Conservation (phyloP, 2,888 invertebrate genomes). For the Pteria penguin region DNA sequence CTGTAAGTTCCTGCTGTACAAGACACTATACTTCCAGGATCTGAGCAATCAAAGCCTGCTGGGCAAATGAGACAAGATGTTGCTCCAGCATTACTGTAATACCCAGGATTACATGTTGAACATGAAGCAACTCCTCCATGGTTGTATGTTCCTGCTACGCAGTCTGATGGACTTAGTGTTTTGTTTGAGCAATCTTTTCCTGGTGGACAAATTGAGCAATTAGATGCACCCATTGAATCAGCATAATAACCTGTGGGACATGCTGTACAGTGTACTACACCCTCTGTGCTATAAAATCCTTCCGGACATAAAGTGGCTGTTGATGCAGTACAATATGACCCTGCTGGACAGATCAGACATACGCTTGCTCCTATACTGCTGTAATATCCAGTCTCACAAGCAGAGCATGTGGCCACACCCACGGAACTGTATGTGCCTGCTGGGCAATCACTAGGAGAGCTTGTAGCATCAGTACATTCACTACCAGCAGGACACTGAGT, state of each 20-base stretch:
- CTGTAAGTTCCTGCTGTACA: conserved; percentile 59
- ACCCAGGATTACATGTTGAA: conserved; percentile 44
- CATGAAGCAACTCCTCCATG: conserved; percentile 51
- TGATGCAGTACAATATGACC: not conserved
- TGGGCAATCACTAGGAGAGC: conserved; percentile 38
- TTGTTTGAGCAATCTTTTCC: conserved; percentile 25
- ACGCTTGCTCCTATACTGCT: conserved; percentile 23
- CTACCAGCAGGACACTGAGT: conserved; percentile 64
- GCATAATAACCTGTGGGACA: conserved; percentile 57
- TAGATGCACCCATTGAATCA: conserved; percentile 38
- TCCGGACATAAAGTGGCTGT: not conserved
- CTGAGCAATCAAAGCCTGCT: conserved; percentile 50
- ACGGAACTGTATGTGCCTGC: conserved; percentile 51
- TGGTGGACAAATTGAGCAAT: conserved; percentile 59
- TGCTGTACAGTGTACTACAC: conserved; percentile 42
- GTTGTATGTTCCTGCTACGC: conserved; percentile 65
- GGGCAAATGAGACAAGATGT: conserved; percentile 51
- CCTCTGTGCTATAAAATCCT: conserved; percentile 56
- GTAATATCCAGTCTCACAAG: conserved; percentile 53
- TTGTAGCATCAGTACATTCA: conserved; percentile 49
- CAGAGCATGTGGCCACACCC: conserved; percentile 41
- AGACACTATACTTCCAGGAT: not conserved
- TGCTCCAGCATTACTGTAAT: conserved; percentile 47
- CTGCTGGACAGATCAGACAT: conserved; percentile 40
- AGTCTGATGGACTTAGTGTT: conserved; percentile 51